These are phyloP conservation scores for Manduca sexta DNA, from an alignment of 1,140 invertebrate species.

Conservation along the genomic window DNA sequence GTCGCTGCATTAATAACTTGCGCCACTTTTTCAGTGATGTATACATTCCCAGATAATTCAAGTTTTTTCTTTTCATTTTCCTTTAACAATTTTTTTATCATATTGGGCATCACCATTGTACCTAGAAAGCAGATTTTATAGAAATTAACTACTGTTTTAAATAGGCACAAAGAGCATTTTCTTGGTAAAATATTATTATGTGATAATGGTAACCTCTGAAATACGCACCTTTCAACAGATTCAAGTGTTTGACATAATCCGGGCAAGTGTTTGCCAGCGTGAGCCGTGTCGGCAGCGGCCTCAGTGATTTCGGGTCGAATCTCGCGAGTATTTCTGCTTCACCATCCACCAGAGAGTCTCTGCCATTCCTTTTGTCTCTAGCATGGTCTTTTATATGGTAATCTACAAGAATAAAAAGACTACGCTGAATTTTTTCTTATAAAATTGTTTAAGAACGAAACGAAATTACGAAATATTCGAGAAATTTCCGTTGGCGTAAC, in stretches of 20 bases:
- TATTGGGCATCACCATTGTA: constrained; percentile 33
- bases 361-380: too few relatives aligned
- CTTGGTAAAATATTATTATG: not conserved
- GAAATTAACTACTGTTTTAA: too few relatives aligned
- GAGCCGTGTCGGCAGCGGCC: constrained; percentile 26
- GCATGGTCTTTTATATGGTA: not conserved
- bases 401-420: not conserved
- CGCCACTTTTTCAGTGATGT: constrained; percentile 46
- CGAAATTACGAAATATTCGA: too few relatives aligned
- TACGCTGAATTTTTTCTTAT: too few relatives aligned
- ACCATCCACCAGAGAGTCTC: constrained; percentile 11
- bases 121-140: constrained; percentile 24
- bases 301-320: constrained; percentile 9
- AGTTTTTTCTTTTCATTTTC: constrained; percentile 16
- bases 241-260: constrained; percentile 30
- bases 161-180: too few relatives aligned
- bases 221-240: constrained; percentile 36
- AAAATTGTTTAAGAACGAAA: too few relatives aligned
- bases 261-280: constrained; percentile 21
- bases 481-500: too few relatives aligned
- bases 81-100: constrained; percentile 34
- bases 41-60: constrained; percentile 14
- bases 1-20: constrained; percentile 41
- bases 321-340: constrained; percentile 32
- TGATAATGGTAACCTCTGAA: not conserved